These are phyloP conservation scores for Rhinichthys osculus DNA, from an alignment of 2,797 vertebrate genomes.

Conservation along the genomic window DNA sequence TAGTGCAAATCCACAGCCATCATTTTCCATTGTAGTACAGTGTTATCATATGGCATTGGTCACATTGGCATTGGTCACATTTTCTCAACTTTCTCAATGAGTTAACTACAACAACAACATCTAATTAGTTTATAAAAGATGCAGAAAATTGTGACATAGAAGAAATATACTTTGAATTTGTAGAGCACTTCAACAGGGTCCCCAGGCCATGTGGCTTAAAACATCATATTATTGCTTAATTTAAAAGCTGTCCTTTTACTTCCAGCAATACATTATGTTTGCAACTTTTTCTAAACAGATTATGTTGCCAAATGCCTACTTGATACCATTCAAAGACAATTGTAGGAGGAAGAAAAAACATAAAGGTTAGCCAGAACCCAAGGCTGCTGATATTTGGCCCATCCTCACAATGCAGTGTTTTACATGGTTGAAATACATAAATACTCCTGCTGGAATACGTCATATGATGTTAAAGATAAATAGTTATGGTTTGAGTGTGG, in stretches of 20 bases:
- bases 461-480: slow-evolving; percentile 22
- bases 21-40: neutral
- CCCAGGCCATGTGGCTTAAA: neutral
- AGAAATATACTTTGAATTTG: neutral
- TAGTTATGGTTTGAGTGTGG: slow-evolving; percentile 17
- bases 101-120: neutral
- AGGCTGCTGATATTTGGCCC: neutral
- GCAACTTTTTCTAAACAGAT: neutral
- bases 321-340: neutral
- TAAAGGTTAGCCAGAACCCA: neutral
- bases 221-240: neutral
- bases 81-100: too few species aligned
- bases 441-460: slow-evolving; percentile 5
- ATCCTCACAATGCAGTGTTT: neutral
- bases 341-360: neutral
- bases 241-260: neutral
- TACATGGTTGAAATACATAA: neutral
- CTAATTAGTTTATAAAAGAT: neutral
- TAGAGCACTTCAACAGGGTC: neutral
- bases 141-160: neutral
- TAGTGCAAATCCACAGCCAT: neutral
- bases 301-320: neutral
- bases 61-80: neutral
- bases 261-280: neutral
- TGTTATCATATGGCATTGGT: neutral